Percentiles rank a stretch among this genome's conserved stretches.
Conservation (phyloP, 1,140 invertebrate genomes). For the Bombus cullumanus region DNA sequence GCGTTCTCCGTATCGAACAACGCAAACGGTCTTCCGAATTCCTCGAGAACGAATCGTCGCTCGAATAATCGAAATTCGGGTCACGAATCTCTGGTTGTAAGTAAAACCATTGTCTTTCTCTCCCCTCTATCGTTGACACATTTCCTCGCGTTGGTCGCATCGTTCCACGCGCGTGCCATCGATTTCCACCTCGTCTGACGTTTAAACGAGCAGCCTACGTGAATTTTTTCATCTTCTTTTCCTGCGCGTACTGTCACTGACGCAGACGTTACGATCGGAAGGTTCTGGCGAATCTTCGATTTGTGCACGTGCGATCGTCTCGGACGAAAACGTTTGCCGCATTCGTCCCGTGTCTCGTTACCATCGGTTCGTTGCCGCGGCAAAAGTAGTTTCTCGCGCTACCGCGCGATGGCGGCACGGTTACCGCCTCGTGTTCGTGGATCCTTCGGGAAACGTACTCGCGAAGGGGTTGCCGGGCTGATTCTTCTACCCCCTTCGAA, state of each 20-base stretch:
- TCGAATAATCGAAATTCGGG: slow-evolving; percentile 62
- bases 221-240: neutral
- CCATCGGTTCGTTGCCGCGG: no score
- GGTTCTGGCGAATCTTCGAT: no score
- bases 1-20: neutral
- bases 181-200: slow-evolving; percentile 42
- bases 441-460: neutral
- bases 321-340: accelerated
- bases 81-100: slow-evolving; percentile 64
- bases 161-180: slow-evolving; percentile 55
- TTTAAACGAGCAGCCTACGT: neutral
- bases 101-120: slow-evolving; percentile 66
- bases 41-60: slow-evolving; percentile 35
- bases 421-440: neutral
- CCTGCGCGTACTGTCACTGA: accelerated
- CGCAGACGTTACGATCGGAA: no score
- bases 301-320: neutral
- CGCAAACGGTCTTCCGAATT: neutral
- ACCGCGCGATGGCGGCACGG: slow-evolving; percentile 48
- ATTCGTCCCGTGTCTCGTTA: neutral
- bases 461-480: neutral
- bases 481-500: neutral
- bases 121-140: slow-evolving; percentile 53
- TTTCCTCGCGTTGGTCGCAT: slow-evolving; percentile 60
- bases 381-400: neutral